phyloP scores from a whole-genome alignment of 1,140 invertebrate species.

The Apis cerana region DNA sequence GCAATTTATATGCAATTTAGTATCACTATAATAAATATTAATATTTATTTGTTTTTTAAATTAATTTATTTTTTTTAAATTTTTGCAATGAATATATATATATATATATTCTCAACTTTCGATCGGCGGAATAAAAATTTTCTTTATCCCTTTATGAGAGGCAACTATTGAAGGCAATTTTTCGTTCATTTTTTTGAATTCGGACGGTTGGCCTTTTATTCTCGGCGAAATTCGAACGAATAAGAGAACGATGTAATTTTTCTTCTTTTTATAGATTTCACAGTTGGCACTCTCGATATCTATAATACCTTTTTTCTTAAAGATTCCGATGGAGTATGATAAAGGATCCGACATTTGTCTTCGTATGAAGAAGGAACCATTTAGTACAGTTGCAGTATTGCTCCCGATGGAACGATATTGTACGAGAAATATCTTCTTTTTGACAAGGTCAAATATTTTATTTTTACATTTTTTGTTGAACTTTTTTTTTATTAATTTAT shows the following conservation, averaged over 20 bases:
- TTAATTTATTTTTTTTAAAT: not conserved
- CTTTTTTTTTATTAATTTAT: too few species aligned
- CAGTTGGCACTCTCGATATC: not conserved
- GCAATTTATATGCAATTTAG: too few species aligned
- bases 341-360: slow-evolving; percentile 11
- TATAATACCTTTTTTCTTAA: not conserved
- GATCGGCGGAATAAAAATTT: not conserved
- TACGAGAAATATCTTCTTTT: not conserved
- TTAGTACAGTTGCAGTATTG: slow-evolving; percentile 17
- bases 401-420: slow-evolving; percentile 11
- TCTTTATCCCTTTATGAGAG: too few species aligned
- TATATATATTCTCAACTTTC: not conserved
- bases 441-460: slow-evolving; percentile 10
- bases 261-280: not conserved
- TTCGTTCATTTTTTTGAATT: too few species aligned
- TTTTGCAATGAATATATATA: not conserved
- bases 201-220: too few species aligned
- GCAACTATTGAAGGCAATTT: not conserved
- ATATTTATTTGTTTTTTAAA: too few species aligned
- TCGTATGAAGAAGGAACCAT: slow-evolving; percentile 25
- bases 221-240: not conserved
- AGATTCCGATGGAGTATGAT: slow-evolving; percentile 1
- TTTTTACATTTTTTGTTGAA: not conserved
- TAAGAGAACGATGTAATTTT: not conserved
- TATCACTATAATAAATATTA: too few species aligned